A percentile compares a stretch with the other conserved stretches of the same genome.
Conservation (phyloP, 2,797 vertebrate species). For the Acrossocheilus wenchowensis region DNA sequence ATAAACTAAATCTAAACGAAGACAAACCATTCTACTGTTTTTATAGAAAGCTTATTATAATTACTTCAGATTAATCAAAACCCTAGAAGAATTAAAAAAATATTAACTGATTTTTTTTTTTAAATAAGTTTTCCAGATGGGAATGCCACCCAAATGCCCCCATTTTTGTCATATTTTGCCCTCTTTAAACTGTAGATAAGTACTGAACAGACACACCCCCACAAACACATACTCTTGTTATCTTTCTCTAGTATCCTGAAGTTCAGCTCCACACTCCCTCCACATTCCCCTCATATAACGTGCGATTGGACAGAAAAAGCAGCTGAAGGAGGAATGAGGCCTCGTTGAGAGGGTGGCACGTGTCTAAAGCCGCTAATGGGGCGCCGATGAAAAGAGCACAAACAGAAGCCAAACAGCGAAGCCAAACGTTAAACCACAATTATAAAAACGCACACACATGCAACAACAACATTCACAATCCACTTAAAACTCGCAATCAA, state of each 20-base stretch:
- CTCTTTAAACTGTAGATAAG: neutral
- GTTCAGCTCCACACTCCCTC: slow-evolving; percentile 12
- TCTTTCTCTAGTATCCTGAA: slow-evolving; percentile 21
- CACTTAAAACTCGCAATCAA: neutral
- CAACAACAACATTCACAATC: slow-evolving; percentile 2
- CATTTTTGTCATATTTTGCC: neutral
- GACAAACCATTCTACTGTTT: neutral
- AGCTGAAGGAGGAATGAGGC: slow-evolving; percentile 1
- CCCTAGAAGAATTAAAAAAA: neutral
- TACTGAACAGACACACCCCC: slow-evolving; percentile 29
- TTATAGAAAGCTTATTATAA: neutral
- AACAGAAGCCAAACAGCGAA: slow-evolving; percentile 41
- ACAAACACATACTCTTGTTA: slow-evolving; percentile 24
- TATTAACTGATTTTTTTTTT: neutral
- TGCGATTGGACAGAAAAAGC: slow-evolving; percentile 33
- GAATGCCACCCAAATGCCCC: neutral
- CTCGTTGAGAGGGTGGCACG: slow-evolving; percentile 35
- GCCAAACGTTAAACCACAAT: slow-evolving; percentile 48
- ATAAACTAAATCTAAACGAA: neutral
- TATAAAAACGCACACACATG: slow-evolving; percentile 26
- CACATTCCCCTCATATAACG: slow-evolving; percentile 41
- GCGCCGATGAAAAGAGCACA: slow-evolving; percentile 20
- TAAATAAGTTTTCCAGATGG: neutral
- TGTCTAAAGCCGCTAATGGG: slow-evolving; percentile 36
- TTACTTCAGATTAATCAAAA: neutral